phyloP scores from a whole-genome alignment of 1,140 invertebrate species.

The Panonychus citri region DNA sequence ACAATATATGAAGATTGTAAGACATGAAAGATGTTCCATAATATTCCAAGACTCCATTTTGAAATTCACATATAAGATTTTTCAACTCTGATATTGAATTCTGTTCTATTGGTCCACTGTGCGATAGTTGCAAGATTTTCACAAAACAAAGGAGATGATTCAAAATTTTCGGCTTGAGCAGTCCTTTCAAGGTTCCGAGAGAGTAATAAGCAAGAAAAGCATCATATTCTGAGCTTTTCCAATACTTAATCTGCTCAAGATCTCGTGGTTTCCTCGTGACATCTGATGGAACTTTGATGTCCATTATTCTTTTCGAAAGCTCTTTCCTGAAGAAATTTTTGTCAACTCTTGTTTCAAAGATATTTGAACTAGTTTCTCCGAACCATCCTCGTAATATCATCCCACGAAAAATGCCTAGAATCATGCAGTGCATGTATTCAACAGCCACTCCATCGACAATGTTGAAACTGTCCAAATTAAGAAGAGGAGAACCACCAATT shows the following conservation, averaged over 20 bases:
- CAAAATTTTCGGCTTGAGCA: not conserved
- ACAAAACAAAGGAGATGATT: not conserved
- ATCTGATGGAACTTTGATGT: not conserved
- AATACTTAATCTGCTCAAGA: not conserved
- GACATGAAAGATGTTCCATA: not conserved
- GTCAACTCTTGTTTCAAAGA: no score
- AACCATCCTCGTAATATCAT: no score
- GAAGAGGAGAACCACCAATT: not conserved
- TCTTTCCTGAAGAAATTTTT: no score
- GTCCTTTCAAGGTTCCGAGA: not conserved
- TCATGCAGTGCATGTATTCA: no score
- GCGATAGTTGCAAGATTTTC: not conserved
- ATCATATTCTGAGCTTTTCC: not conserved
- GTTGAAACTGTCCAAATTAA: no score
- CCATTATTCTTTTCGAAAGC: no score
- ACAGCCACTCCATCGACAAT: no score
- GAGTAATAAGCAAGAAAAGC: not conserved
- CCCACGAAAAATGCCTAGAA: no score
- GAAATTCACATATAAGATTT: not conserved
- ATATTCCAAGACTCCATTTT: not conserved
- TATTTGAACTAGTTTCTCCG: no score
- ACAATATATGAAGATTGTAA: not conserved
- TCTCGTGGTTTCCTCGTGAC: not conserved
- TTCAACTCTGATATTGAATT: not conserved
- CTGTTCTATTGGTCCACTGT: not conserved